Evolutionary conservation across 2,113 vertebrate species (phyloP), one percentile per base, ranked within the genome.

Genomic region (Rallus limicola): DNA sequence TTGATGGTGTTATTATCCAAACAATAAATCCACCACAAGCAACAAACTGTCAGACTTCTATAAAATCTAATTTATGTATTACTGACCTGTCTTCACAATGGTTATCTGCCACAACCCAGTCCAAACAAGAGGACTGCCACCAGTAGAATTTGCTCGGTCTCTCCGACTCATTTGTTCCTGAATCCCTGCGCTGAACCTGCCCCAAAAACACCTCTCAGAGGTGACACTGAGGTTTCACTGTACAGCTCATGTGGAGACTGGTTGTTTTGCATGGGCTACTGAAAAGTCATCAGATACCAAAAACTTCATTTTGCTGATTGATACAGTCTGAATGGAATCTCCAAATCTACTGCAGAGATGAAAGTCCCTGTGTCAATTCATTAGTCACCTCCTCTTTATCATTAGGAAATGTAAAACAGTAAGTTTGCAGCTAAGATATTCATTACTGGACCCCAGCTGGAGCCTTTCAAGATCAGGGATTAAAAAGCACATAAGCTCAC

Each of bases 401-500:
- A 71, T 44, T 81, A 83, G 76, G 64, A 86, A 88, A 93, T 28
- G 28, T 56, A 74, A 77, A 93, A 38, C 24, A 31, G 7, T 77
- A 74, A n/a, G 29, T 75, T 78, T 93, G 24, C 72, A 88, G 48
- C 34, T 90, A 86, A 86, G 68, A 63, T 67, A 90, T 48, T 86
- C 50, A 65, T 93, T 77, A 67, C 34, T 46, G 70, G 34, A 74
- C 40, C 56, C 40, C 71, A 95, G 29, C 36, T 81, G 79, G 46
- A 88, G 79, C 29, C 21, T 88, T 96, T 83, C 77, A 90, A 74
- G 56, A 85, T 67, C 14, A 15, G 33, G 50, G 18, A 93, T 81
- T 93, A 75, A 83, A 93, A 92, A 91, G 46, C 52, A 80, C 64
- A 74, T 76, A 93, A 91, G 70, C 42, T 88, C 50, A 40, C 23